These are phyloP conservation scores for Graphium colonna DNA, from an alignment of 2,888 invertebrate species.

Conservation along the genomic window DNA sequence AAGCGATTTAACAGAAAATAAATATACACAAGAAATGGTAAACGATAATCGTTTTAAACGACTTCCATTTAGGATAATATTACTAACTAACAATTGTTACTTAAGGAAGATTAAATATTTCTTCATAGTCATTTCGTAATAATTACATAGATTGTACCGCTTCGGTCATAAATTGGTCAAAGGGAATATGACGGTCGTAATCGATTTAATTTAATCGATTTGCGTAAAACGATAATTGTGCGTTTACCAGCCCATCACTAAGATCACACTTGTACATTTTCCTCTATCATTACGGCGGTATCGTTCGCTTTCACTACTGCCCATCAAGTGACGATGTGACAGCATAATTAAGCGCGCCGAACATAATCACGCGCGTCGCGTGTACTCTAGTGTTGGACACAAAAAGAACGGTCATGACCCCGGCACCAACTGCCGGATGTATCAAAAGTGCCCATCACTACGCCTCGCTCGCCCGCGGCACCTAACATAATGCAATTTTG, in stretches of 20 bases:
- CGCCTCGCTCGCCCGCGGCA: slow-evolving; percentile 33
- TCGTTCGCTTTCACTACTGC: slow-evolving; percentile 71
- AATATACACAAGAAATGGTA: slow-evolving; percentile 6
- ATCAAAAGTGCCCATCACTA: slow-evolving; percentile 70
- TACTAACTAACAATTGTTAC: neutral
- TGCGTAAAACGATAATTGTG: slow-evolving; percentile 5
- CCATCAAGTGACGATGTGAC: slow-evolving; percentile 74
- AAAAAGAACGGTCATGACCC: slow-evolving; percentile 74
- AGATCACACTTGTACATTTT: slow-evolving; percentile 33
- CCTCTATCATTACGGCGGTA: slow-evolving; percentile 59
- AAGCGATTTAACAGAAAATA: slow-evolving; percentile 1
- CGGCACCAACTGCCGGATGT: slow-evolving; percentile 67
- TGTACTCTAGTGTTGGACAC: slow-evolving; percentile 54
- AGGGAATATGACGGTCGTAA: neutral
- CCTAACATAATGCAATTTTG: slow-evolving; percentile 34
- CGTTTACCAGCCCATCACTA: neutral
- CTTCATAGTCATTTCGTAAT: neutral
- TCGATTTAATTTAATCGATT: neutral
- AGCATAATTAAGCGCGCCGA: slow-evolving; percentile 76
- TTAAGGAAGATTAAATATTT: neutral
- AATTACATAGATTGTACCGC: neutral
- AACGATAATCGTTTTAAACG: neutral
- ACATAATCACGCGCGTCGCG: slow-evolving; percentile 67
- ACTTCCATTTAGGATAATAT: neutral
- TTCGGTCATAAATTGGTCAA: neutral